phyloP scores from a whole-genome alignment of 2,797 vertebrate genomes.

The Myotis vivesi region DNA sequence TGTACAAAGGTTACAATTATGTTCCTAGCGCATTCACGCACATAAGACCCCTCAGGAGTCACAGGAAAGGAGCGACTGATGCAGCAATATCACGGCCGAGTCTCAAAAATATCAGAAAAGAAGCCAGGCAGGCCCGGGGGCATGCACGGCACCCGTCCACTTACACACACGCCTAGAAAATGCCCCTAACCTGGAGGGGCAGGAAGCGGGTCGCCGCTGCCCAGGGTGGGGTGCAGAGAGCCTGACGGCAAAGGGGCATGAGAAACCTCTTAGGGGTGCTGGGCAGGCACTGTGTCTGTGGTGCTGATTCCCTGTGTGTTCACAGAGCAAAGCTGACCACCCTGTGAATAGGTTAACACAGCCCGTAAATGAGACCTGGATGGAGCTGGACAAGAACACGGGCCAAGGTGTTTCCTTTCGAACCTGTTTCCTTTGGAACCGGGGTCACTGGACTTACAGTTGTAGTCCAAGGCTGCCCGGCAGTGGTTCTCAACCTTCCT shows the following conservation, averaged over 20 bases:
- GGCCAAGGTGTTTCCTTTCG: background rate
- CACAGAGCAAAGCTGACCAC: background rate
- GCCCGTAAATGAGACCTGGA: background rate
- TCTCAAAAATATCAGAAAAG: background rate
- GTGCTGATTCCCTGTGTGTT: background rate
- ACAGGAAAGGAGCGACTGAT: background rate
- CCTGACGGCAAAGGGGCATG: background rate
- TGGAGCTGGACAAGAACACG: background rate
- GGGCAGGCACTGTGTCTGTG: background rate
- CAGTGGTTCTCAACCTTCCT: no score
- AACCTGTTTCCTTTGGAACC: background rate
- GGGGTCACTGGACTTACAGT: background rate
- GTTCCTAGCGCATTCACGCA: background rate
- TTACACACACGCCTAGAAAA: background rate
- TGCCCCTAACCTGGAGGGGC: background rate
- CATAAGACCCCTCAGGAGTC: background rate
- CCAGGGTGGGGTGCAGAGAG: background rate
- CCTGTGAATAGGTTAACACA: background rate
- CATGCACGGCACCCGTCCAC: rapidly evolving
- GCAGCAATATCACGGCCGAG: no score
- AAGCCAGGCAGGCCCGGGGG: background rate
- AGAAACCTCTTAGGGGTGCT: background rate
- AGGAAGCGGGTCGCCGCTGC: background rate
- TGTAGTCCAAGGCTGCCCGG: background rate
- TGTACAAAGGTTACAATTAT: background rate